phyloP scores from a whole-genome alignment of 2,113 vertebrate genomes.

The Mesocricetus auratus region DNA sequence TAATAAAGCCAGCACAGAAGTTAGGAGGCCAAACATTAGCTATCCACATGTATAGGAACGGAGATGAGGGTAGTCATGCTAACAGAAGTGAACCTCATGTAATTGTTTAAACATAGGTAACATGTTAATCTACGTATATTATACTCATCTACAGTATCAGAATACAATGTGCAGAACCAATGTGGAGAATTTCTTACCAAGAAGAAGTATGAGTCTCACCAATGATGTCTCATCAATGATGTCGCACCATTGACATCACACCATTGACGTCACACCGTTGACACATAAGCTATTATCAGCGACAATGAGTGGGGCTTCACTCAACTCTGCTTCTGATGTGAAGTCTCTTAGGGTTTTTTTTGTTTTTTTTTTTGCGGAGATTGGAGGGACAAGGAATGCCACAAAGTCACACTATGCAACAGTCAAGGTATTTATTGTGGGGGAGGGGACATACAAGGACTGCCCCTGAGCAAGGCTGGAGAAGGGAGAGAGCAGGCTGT shows the following conservation, averaged over 20 bases:
- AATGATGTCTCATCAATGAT: too few relatives aligned
- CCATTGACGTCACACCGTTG: background rate
- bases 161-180: background rate
- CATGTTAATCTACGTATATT: conserved; percentile 31
- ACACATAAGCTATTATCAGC: background rate
- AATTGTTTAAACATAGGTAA: background rate
- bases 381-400: background rate
- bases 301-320: background rate
- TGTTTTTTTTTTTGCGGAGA: background rate
- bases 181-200: conserved; percentile 30
- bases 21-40: background rate
- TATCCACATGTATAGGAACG: background rate
- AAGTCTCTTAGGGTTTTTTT: background rate
- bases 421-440: background rate
- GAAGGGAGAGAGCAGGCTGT: background rate
- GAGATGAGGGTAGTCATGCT: conserved; percentile 8
- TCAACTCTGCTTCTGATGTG: conserved; percentile 11
- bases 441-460: background rate
- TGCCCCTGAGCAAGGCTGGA: background rate
- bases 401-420: background rate
- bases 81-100: background rate
- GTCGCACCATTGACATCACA: too few relatives aligned
- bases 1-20: background rate
- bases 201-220: background rate
- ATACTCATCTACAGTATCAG: background rate